Base-by-base conservation (phyloP, 2,888 invertebrate genomes). In the Theristus sp. region DNA sequence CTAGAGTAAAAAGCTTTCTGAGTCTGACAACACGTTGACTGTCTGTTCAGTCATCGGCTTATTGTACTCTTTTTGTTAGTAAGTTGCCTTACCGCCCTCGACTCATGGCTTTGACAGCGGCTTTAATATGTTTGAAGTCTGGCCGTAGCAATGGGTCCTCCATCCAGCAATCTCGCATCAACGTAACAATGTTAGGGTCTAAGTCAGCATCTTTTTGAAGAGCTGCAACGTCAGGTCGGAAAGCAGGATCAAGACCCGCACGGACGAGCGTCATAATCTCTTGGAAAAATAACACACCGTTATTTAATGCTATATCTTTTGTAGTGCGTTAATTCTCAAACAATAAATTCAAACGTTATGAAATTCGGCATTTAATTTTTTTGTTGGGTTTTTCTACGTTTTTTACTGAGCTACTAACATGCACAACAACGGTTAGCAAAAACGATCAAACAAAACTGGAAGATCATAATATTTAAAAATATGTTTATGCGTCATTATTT, bases 131-230 rank as follows among this genome's bases (percentile, higher is more conserved):
- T 73, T 84, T 84, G 76, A 90, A 89, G 77, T 89, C 87, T 1
- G 91, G 91, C 62, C 91, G 80, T 81, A 85, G 82, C 66, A 87
- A 87, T 1, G 89, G 85, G 66, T 85, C 83, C 76, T 91, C 90
- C 57, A 86, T 86, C 91, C 90, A 91, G 77, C 90, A 91, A 74
- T 90, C 89, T 54, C 88, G 83, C 66, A 91, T 90, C 22, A 75
- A 66, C 26, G 61, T 61, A 10, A 58, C 28, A 58, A 61, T 61
- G 6, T 30, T 30, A 6, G 31, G 55, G 47, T 49, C 49, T 6
- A 49, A 6, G n/a, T 49, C 49, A 49, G 49, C n/a, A n/a, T 49
- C 49, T 24, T 49, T 49, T n/a, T 49, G 6, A 3, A 24, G 3
- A 10, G n/a, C 49, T 17, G 49, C 49, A 3, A 49, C 3, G 20